Percentiles rank a stretch among this genome's conserved stretches.
These are phyloP conservation scores for Parapristionchus giblindavisi DNA, from an alignment of 2,888 invertebrate genomes.

Conservation along the genomic window DNA sequence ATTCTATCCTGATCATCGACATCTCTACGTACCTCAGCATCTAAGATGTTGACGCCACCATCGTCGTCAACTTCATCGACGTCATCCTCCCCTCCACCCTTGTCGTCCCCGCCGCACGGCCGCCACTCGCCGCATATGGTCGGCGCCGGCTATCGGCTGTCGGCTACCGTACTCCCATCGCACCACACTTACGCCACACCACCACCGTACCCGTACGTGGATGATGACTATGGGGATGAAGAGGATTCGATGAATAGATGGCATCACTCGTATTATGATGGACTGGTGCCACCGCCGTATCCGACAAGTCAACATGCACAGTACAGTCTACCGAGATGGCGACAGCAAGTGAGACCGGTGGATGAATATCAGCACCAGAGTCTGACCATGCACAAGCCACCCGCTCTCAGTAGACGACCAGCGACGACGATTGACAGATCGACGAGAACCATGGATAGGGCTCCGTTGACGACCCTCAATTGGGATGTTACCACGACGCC, in stretches of 20 bases:
- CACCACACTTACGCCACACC: neutral
- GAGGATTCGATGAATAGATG: neutral
- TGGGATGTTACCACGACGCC: no score
- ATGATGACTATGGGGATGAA: neutral
- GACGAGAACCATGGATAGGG: slow-evolving; percentile 10
- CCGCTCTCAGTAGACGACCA: slow-evolving; percentile 16
- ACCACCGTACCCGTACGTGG: no score
- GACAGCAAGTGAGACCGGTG: slow-evolving; percentile 12
- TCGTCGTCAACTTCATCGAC: slow-evolving; percentile 4
- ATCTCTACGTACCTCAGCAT: no score
- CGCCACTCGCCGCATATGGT: neutral
- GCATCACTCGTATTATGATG: no score
- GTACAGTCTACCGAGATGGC: no score
- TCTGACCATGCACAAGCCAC: neutral
- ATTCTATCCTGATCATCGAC: no score
- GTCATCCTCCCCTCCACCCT: slow-evolving; percentile 13
- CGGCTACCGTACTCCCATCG: no score
- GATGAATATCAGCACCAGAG: slow-evolving; percentile 13
- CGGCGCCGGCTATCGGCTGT: no score
- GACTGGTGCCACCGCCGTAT: no score
- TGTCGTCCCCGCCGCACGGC: neutral
- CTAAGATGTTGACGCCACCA: slow-evolving; percentile 20
- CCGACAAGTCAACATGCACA: no score
- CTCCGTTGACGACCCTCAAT: neutral
- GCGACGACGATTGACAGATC: slow-evolving; percentile 19